phyloP scores from a whole-genome alignment of 2,113 vertebrate species.

The Istiophorus platypterus region DNA sequence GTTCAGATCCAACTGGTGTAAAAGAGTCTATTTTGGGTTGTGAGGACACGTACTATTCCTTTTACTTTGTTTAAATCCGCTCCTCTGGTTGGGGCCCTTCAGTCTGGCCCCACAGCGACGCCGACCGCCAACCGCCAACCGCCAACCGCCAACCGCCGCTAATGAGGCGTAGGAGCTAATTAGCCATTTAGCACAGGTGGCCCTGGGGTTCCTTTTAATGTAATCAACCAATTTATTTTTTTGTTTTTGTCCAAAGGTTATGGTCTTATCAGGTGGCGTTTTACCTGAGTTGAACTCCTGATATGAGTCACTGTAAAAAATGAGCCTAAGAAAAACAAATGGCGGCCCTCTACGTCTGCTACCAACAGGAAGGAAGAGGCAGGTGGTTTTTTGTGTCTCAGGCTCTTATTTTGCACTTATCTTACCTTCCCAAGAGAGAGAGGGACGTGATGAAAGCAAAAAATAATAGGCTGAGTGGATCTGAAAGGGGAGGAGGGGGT shows the following conservation, averaged over 20 bases:
- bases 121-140: too few relatives aligned
- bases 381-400: conserved; percentile 1
- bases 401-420: not conserved
- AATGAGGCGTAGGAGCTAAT: conserved; percentile 57
- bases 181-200: conserved; percentile 34
- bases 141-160: conserved; percentile 30
- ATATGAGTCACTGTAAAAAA: not conserved
- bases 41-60: too few relatives aligned
- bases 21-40: not conserved
- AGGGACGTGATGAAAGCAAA: conserved; percentile 30
- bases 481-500: too few relatives aligned
- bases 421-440: not conserved
- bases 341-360: not conserved
- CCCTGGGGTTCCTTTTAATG: conserved; percentile 7
- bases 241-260: conserved; percentile 3
- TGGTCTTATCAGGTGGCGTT: not conserved
- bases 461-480: not conserved
- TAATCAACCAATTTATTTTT: conserved; percentile 1
- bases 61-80: too few relatives aligned
- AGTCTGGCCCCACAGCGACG: too few relatives aligned
- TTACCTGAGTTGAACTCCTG: not conserved
- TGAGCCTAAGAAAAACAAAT: not conserved
- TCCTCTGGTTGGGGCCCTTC: not conserved
- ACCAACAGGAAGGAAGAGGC: not conserved
- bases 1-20: not conserved